phyloP scores from a whole-genome alignment of 2,888 invertebrate species.

The Globia sparganii region DNA sequence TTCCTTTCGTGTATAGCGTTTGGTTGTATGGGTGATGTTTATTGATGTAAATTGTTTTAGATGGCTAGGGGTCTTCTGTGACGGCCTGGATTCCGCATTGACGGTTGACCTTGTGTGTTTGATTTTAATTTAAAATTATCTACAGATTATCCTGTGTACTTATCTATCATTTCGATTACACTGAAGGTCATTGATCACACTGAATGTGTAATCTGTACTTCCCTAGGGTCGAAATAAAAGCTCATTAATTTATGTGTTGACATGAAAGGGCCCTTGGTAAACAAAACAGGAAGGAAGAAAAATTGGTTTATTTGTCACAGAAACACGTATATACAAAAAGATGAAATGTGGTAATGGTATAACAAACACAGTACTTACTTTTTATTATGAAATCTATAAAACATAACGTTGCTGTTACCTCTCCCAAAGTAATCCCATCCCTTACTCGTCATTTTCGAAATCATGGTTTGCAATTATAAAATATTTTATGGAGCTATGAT shows the following conservation, averaged over 20 bases:
- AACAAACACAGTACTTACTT: background rate
- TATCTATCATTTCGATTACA: background rate
- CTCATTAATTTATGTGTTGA: background rate
- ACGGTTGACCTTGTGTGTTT: background rate
- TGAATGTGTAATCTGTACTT: background rate
- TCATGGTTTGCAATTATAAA: constrained; percentile 41
- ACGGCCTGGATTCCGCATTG: background rate
- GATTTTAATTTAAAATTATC: background rate
- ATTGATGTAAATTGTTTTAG: constrained; percentile 55
- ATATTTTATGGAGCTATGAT: constrained; percentile 44
- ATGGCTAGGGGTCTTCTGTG: constrained; percentile 28
- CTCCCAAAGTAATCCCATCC: constrained; percentile 28
- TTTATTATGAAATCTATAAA: background rate
- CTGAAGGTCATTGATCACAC: background rate
- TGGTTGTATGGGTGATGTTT: constrained; percentile 31
- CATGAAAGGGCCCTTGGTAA: background rate
- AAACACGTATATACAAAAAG: background rate
- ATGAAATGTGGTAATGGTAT: background rate
- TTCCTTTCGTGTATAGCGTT: constrained; percentile 33
- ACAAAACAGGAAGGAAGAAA: background rate
- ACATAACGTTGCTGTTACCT: background rate
- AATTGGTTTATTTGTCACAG: background rate
- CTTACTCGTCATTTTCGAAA: constrained; percentile 28
- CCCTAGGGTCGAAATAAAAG: background rate
- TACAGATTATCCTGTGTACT: background rate